phyloP scores from a whole-genome alignment of 1,140 invertebrate genomes.

The Heliconius hewitsoni region DNA sequence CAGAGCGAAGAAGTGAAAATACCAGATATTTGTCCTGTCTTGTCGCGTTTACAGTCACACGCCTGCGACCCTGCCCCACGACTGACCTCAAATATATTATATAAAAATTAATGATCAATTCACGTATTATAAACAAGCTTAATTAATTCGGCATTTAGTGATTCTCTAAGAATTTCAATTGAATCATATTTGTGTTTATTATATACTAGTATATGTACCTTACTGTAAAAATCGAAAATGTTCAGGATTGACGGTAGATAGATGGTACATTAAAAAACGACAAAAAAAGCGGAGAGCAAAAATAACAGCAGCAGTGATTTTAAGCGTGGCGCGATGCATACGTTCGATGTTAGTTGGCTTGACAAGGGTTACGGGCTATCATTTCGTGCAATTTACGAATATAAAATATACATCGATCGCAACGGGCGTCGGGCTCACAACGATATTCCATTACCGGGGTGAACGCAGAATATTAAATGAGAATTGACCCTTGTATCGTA shows the following conservation, averaged over 20 bases:
- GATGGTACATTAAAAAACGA: background rate
- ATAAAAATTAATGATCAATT: background rate
- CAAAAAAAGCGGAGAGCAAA: constrained; percentile 8
- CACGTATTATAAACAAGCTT: background rate
- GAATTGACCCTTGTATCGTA: constrained; percentile 65
- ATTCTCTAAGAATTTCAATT: background rate
- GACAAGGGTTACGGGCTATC: constrained; percentile 64
- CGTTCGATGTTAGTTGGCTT: constrained; percentile 48
- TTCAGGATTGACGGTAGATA: background rate
- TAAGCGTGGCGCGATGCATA: constrained; percentile 34
- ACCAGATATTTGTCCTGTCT: too few species aligned
- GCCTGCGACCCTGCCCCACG: too few species aligned
- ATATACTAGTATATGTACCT: background rate
- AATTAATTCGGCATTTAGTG: background rate
- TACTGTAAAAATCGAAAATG: background rate
- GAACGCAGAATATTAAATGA: constrained; percentile 68
- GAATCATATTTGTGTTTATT: background rate
- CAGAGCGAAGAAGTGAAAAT: too few species aligned
- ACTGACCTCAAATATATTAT: background rate
- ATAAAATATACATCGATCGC: constrained; percentile 76
- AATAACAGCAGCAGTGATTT: constrained; percentile 29
- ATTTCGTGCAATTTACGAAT: constrained; percentile 72
- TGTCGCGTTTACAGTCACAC: too few species aligned
- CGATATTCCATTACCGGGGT: constrained; percentile 75
- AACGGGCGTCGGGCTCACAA: constrained; percentile 59